A percentile compares a stretch with the other conserved stretches of the same genome.
Conservation (phyloP, 2,797 vertebrate species). For the Sebastes alutus region DNA sequence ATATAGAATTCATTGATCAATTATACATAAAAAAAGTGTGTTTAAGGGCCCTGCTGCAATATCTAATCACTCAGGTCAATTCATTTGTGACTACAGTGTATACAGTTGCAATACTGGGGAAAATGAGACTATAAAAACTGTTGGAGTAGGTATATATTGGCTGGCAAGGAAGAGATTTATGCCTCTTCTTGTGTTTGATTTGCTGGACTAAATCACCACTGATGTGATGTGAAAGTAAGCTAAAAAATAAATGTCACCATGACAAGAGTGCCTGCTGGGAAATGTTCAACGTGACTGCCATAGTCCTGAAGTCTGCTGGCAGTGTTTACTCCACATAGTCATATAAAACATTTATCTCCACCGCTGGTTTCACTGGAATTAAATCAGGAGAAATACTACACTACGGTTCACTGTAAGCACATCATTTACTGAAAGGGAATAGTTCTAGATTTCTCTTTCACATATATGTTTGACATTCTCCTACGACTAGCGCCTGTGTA, state of each 20-base stretch:
- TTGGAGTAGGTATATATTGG: constrained; percentile 36
- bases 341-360: constrained; percentile 69
- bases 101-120: constrained; percentile 6
- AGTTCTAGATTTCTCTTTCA: constrained; percentile 36
- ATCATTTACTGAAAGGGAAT: constrained; percentile 32
- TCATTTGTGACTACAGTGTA: constrained; percentile 8
- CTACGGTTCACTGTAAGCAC: constrained; percentile 1
- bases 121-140: constrained; percentile 35
- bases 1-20: constrained; percentile 5
- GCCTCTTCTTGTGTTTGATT: constrained; percentile 67
- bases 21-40: constrained; percentile 23
- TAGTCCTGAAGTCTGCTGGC: constrained; percentile 57
- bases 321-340: constrained; percentile 65
- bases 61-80: constrained; percentile 13
- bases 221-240: constrained; percentile 69
- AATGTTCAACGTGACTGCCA: constrained; percentile 59
- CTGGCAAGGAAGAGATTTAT: constrained; percentile 60
- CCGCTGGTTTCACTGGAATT: constrained; percentile 50
- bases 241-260: constrained; percentile 56
- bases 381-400: constrained; percentile 65
- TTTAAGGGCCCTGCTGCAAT: constrained; percentile 8
- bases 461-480: constrained; percentile 24
- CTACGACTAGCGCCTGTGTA: neutral
- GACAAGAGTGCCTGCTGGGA: constrained; percentile 51
- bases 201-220: constrained; percentile 64